phyloP scores from a whole-genome alignment of 2,888 invertebrate genomes.

The Chamaedrilus cognettii region DNA sequence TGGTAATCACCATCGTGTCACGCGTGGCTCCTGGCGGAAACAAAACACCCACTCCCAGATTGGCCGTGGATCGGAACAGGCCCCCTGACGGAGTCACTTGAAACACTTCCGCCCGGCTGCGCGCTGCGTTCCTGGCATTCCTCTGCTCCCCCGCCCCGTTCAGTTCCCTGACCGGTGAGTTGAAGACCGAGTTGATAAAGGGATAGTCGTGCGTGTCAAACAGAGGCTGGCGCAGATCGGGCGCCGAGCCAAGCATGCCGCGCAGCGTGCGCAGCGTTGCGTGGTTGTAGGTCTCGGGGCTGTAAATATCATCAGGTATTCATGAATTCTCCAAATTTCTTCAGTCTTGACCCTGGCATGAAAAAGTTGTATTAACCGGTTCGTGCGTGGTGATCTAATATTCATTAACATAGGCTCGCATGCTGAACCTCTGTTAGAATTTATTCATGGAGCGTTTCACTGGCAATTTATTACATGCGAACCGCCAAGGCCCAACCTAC shows the following conservation, averaged over 20 bases:
- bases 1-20: too few relatives aligned
- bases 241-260: slow-evolving; percentile 16
- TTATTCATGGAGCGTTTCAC: too few relatives aligned
- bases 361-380: not conserved
- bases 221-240: too few relatives aligned
- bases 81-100: slow-evolving; percentile 50
- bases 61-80: slow-evolving; percentile 45
- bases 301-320: not conserved
- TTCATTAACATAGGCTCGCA: too few relatives aligned
- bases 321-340: not conserved
- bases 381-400: too few relatives aligned
- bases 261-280: slow-evolving; percentile 32
- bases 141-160: not conserved
- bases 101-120: slow-evolving; percentile 35
- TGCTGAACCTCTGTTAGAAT: too few relatives aligned
- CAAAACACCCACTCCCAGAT: slow-evolving; percentile 45
- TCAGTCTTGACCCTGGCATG: not conserved
- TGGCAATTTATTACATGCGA: too few relatives aligned
- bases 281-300: slow-evolving; percentile 25
- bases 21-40: too few relatives aligned
- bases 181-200: not conserved
- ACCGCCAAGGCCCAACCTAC: too few relatives aligned
- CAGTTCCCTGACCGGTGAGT: slow-evolving; percentile 1
- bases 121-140: not conserved
- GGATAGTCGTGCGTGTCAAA: not conserved